Base-by-base conservation (phyloP, 1,140 invertebrate species). In the Pygmarrhopalites habei region DNA sequence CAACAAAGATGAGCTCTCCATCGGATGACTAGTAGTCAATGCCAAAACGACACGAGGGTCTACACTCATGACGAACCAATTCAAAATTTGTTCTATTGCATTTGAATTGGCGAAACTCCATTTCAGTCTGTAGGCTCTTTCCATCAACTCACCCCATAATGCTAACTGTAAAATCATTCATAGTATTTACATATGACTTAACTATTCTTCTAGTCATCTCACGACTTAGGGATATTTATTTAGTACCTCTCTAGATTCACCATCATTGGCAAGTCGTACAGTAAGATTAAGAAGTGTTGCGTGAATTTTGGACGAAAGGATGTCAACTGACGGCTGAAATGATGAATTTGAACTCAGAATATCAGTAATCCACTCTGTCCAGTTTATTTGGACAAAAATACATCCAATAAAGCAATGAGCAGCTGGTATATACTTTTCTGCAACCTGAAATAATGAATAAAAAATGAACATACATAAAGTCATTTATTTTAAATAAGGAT, bases 11-110 rank as follows among this genome's bases (percentile, higher is more conserved):
- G 80, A 77, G 21, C 73, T 65, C 61, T 83, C 81, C 62, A 79
- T 79, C 39, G 72, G 77, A 74, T 77, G 79, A 51, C 74, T 78
- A 60, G 69, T 74, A 63, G 76, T 77, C 39, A 77, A 69, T 69
- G 70, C 73, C 2, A 90, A 77, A 32, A 89, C 80, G 65, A 87
- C 85, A 59, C 79, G 76, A 0, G 86, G 83, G 76, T 90, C 86
- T 74, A 84, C 86, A 51, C 83, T 85, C 79, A 85, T 85, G 1
- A 89, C 81, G 65, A 87, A 85, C 86, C 86, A 89, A 71, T 86
- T 86, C 57, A 87, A 79, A 21, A 87, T 78, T 56, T 82, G 80
- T 71, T 88, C 85, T 66, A 84, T 83, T 26, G 80, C 79, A 12
- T 75, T 74, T n/a, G 82, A 81, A 62, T 86, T 85, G 7, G 90